These are phyloP conservation scores for cattle (Bos taurus) DNA, from an alignment of 2,113 vertebrate genomes.

Conservation along the genomic window DNA sequence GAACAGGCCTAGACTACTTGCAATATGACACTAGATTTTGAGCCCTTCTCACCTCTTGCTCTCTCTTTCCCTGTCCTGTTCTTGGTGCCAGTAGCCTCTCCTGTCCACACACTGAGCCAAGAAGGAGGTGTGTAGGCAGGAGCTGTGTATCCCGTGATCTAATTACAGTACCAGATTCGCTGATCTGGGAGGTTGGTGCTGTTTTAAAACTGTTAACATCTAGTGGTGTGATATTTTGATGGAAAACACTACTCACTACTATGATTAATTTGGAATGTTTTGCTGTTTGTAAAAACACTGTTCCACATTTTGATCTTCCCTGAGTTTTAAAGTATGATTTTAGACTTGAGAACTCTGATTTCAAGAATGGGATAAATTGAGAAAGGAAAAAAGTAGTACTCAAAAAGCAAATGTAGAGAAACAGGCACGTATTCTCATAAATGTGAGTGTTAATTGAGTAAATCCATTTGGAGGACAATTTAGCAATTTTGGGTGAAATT, in stretches of 20 bases:
- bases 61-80: background rate
- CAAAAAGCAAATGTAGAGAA: background rate
- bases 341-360: background rate
- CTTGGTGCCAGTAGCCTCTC: background rate
- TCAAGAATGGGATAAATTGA: background rate
- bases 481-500: background rate
- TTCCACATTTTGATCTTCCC: background rate
- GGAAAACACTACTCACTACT: background rate
- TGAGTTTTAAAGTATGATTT: background rate
- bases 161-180: conserved; percentile 1
- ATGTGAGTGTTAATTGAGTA: background rate
- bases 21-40: background rate
- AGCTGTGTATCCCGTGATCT: background rate
- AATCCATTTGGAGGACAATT: background rate
- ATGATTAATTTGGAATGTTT: conserved; percentile 2
- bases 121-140: background rate
- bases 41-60: background rate
- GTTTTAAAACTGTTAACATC: background rate
- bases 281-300: background rate
- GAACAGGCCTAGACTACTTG: background rate
- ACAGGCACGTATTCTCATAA: background rate
- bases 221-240: background rate
- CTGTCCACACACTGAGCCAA: background rate
- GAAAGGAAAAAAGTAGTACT: background rate
- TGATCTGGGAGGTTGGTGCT: background rate